A percentile compares a stretch with the other conserved stretches of the same genome.
Evolutionary conservation across 2,113 vertebrate species (phyloP).

Genomic region (Sebastes schlegelii): DNA sequence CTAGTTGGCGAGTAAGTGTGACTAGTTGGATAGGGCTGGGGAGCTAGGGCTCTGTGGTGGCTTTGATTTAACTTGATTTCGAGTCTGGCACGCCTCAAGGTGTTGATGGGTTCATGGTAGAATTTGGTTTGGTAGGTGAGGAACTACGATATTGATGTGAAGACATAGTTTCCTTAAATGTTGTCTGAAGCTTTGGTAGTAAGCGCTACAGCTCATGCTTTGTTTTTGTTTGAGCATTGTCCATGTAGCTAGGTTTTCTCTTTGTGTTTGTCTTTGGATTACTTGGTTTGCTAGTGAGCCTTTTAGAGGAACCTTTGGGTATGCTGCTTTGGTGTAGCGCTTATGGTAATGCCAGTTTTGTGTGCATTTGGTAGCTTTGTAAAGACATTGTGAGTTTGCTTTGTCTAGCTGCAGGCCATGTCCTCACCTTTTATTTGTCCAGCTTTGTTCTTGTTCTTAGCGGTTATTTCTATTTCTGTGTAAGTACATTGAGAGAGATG

Average conservation of each 20-base stretch:
- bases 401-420: background rate
- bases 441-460: too few species aligned
- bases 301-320: background rate
- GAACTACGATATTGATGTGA: too few species aligned
- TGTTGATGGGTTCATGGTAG: background rate
- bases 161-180: too few species aligned
- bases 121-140: too few species aligned
- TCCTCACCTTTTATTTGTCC: too few species aligned
- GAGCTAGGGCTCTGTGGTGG: background rate
- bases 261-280: background rate
- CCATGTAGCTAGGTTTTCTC: background rate
- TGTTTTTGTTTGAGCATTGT: background rate
- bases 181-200: too few species aligned
- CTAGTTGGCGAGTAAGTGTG: background rate
- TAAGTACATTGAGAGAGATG: too few species aligned
- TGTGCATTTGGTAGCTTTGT: background rate
- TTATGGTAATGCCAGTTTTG: background rate
- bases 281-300: background rate
- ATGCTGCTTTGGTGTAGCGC: too few species aligned
- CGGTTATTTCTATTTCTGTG: too few species aligned
- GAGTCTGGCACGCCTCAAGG: background rate
- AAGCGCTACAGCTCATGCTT: too few species aligned
- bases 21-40: background rate
- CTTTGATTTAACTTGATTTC: background rate
- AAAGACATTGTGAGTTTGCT: background rate